Evolutionary conservation across 2,113 vertebrate genomes (phyloP), one percentile per base, ranked within the genome.

Genomic region (Campylomormyrus numenius): DNA sequence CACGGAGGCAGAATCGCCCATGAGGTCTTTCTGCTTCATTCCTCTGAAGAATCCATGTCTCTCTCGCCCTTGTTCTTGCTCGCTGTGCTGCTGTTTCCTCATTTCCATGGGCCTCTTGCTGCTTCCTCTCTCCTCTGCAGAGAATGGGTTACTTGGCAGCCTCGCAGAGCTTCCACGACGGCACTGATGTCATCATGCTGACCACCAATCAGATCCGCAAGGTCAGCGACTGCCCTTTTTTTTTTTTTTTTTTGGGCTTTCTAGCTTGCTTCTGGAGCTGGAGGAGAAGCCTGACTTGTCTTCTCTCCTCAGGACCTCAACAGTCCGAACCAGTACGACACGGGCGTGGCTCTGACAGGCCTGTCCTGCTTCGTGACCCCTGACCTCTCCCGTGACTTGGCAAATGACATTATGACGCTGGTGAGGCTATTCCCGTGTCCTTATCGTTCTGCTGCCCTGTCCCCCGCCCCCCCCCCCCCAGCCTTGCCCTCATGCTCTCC

Each of bases 161-260:
- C 84, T 99, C 98, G 0, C 98, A 99, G 93, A 99, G 98, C 93
- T 99, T 99, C 94, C 98, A 99, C 0, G 98, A 99, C 93, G 98
- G 98, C 90, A 99, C 98, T 0, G 98, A 99, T 87, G 98, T 99
- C 92, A 99, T 99, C 91, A 99, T 99, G 98, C 92, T 99, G 94
- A 99, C 98, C 0, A 99, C 98, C 66, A 99, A 99, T 94, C 98
- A 99, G 95, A 99, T 99, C 91, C 94, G 98, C 92, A 99, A 99
- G 97, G 98, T 98, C 93, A 94, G 94, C 52, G 5, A 3, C 39
- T 46, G 77, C 42, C 50, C 8, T 58, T 58, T 31, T 27, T 7
- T 56, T 83, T 10, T 53, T 17, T 31, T 42, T 15, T 58, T 84
- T 10, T 46, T 5, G 17, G 3, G 2, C 27, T 3, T 58, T 42